phyloP scores from a whole-genome alignment of 2,113 vertebrate genomes.

The Strigops habroptila region DNA sequence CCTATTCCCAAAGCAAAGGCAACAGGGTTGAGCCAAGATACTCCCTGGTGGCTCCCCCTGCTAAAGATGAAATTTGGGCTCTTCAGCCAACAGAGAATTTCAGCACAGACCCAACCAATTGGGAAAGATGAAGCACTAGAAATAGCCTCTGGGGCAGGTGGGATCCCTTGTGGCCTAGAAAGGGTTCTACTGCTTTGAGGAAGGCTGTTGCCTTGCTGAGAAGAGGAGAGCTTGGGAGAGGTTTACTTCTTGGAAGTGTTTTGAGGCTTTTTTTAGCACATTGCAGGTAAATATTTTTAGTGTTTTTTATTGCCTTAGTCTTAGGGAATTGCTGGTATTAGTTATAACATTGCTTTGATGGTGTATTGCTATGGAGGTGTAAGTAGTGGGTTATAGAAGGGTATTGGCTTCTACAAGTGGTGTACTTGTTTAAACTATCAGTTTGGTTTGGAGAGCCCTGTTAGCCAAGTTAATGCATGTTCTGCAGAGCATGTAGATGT shows the following conservation, averaged over 20 bases:
- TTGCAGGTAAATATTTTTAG: neutral
- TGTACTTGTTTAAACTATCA: neutral
- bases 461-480: neutral
- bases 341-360: neutral
- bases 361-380: accelerated
- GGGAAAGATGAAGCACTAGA: neutral
- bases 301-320: accelerated
- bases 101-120: neutral
- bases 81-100: neutral
- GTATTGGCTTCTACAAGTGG: accelerated
- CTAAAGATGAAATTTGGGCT: accelerated
- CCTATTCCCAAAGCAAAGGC: neutral
- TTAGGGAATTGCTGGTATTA: accelerated
- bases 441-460: neutral
- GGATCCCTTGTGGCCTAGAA: accelerated
- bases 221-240: accelerated
- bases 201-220: accelerated
- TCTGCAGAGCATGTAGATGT: neutral
- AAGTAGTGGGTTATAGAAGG: neutral
- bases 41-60: neutral
- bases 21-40: neutral
- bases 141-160: neutral
- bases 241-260: neutral
- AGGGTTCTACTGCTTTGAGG: accelerated
- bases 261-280: accelerated